These are phyloP conservation scores for Punctoribates punctum DNA, from an alignment of 2,888 invertebrate species.

Conservation along the genomic window DNA sequence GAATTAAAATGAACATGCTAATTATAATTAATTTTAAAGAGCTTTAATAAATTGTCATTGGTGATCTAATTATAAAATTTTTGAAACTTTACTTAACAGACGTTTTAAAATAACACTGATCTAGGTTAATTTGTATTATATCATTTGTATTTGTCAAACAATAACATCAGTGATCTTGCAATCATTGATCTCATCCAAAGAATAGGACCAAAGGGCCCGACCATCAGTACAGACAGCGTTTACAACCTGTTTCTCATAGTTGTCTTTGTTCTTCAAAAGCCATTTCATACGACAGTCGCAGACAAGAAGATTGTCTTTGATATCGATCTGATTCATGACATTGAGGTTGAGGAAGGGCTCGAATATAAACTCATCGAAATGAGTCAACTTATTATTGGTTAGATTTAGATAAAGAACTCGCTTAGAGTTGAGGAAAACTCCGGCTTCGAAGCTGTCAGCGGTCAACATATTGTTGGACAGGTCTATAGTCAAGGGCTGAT, in stretches of 20 bases:
- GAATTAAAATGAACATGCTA: no score
- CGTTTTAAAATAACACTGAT: no score
- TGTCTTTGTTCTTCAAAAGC: background rate
- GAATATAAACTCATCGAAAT: constrained; percentile 24
- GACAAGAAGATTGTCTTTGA: background rate
- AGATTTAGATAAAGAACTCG: background rate
- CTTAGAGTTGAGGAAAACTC: constrained; percentile 26
- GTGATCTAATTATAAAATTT: no score
- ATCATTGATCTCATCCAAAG: background rate
- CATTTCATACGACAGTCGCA: constrained; percentile 37
- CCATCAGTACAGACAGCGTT: constrained; percentile 22
- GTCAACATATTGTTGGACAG: constrained; percentile 18
- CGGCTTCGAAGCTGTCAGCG: constrained; percentile 14
- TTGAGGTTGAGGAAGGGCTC: background rate
- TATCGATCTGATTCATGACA: constrained; percentile 6
- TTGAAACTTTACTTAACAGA: no score
- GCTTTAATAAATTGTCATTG: no score
- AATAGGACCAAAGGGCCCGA: background rate
- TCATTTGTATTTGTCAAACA: no score
- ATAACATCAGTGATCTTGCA: constrained; percentile 1
- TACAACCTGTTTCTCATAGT: background rate
- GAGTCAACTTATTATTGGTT: background rate
- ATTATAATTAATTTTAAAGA: no score
- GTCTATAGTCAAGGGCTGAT: background rate
- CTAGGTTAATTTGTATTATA: no score